Percentiles rank a stretch among this genome's conserved stretches.
Evolutionary conservation across 2,113 vertebrate species (phyloP).

Genomic region (Ploceus nigricollis): DNA sequence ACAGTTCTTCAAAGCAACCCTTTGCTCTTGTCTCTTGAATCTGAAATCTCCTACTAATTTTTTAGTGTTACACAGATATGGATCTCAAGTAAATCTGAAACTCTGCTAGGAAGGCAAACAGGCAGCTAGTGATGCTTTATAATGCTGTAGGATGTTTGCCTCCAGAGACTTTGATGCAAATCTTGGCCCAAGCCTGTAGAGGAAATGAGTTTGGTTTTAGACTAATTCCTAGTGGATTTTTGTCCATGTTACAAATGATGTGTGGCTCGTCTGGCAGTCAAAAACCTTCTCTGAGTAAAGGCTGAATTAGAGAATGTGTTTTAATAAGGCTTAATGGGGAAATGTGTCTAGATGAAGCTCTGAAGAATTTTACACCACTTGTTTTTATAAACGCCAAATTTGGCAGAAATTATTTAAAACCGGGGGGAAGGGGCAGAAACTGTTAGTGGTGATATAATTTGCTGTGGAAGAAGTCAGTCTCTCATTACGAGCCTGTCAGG

Average conservation of each 20-base stretch:
- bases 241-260: neutral
- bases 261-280: neutral
- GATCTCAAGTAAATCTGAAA: neutral
- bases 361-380: neutral
- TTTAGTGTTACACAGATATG: neutral
- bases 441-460: neutral
- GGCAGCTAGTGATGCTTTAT: neutral
- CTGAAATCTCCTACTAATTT: neutral
- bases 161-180: neutral
- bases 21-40: neutral
- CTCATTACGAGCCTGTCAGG: neutral
- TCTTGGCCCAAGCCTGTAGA: conserved; percentile 1
- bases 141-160: neutral
- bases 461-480: neutral
- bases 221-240: conserved; percentile 28
- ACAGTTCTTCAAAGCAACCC: neutral
- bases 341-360: neutral
- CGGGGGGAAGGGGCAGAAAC: rapidly evolving
- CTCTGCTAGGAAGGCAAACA: neutral
- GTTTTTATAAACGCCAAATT: neutral
- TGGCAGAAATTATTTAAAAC: neutral
- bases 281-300: neutral
- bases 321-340: neutral
- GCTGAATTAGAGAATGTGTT: neutral
- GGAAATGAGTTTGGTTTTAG: conserved; percentile 41